phyloP scores from a whole-genome alignment of 2,888 invertebrate species.

The Zeuzera pyrina region DNA sequence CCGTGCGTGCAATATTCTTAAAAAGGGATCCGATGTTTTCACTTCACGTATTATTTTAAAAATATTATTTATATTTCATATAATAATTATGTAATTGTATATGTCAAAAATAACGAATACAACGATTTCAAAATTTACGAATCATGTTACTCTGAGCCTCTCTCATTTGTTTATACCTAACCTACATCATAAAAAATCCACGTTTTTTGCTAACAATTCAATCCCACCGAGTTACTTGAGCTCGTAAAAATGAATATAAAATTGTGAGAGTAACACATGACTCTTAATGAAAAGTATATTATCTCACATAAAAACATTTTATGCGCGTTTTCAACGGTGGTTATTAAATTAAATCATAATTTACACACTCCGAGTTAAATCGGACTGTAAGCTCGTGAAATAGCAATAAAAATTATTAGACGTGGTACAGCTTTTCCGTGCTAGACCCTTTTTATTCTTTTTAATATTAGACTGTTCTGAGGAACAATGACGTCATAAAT shows the following conservation, averaged over 20 bases:
- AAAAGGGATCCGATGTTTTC: too few species aligned
- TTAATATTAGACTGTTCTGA: constrained; percentile 41
- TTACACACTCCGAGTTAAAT: constrained; percentile 63
- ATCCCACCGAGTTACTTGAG: constrained; percentile 33
- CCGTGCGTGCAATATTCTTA: too few species aligned
- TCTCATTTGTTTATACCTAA: too few species aligned
- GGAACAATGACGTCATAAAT: constrained; percentile 53
- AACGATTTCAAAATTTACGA: too few species aligned
- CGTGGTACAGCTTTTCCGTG: constrained; percentile 40
- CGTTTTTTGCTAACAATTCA: constrained; percentile 36
- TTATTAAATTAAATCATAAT: constrained; percentile 70
- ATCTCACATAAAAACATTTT: constrained; percentile 66
- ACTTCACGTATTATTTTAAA: too few species aligned
- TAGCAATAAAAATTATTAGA: constrained; percentile 62
- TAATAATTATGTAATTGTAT: too few species aligned
- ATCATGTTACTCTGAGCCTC: too few species aligned
- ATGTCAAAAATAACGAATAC: too few species aligned
- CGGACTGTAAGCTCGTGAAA: constrained; percentile 58
- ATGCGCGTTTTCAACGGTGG: constrained; percentile 54
- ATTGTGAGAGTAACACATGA: constrained; percentile 48
- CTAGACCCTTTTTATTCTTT: constrained; percentile 35
- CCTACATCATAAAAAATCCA: too few species aligned
- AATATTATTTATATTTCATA: too few species aligned
- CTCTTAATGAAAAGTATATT: constrained; percentile 66
- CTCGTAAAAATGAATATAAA: constrained; percentile 53